These are phyloP conservation scores for Paralvinella palmiformis DNA, from an alignment of 1,140 invertebrate species.

Conservation along the genomic window DNA sequence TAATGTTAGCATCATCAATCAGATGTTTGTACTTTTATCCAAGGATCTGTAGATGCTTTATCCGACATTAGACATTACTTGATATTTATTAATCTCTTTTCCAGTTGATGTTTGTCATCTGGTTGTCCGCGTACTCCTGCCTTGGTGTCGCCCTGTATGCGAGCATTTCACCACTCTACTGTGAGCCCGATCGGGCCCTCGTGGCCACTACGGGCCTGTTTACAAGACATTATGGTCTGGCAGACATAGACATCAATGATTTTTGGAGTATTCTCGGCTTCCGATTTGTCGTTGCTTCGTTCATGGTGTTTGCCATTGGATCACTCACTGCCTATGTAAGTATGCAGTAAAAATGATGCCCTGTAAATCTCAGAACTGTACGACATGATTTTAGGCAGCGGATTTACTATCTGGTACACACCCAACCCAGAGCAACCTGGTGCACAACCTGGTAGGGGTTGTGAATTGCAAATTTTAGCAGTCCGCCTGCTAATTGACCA, in stretches of 20 bases:
- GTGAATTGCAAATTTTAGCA: no score
- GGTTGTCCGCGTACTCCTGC: slow-evolving; percentile 33
- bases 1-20: no score
- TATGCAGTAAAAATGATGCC: no score
- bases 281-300: slow-evolving; percentile 31
- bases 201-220: slow-evolving; percentile 25
- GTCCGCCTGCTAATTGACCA: no score
- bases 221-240: slow-evolving; percentile 22
- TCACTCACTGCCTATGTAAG: slow-evolving; percentile 42
- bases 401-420: no score
- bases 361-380: no score
- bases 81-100: no score
- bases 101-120: slow-evolving; percentile 33
- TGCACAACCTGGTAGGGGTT: no score
- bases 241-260: slow-evolving; percentile 20
- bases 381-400: background rate
- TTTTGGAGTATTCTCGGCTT: slow-evolving; percentile 9
- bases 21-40: no score
- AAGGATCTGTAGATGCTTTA: no score
- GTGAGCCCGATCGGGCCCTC: slow-evolving; percentile 15
- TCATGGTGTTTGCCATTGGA: slow-evolving; percentile 31
- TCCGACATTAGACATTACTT: no score
- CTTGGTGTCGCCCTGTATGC: slow-evolving; percentile 37
- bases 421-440: no score
- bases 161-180: slow-evolving; percentile 26